A percentile compares a stretch with the other conserved stretches of the same genome.
phyloP scores from a whole-genome alignment of 1,140 invertebrate genomes.

The Araneus ventricosus region DNA sequence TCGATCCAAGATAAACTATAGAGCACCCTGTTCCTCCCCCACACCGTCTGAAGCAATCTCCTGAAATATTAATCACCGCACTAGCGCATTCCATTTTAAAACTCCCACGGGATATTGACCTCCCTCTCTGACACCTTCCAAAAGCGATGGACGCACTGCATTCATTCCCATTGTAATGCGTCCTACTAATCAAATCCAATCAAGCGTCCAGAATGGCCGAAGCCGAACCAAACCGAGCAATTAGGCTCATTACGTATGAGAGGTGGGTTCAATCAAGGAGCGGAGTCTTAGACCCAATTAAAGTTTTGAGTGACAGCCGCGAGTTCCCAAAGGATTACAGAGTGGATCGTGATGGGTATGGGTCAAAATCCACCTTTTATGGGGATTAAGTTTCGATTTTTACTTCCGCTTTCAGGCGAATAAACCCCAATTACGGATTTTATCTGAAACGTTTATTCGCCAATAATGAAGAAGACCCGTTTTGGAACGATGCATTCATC shows the following conservation, averaged over 20 bases:
- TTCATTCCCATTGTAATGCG: not conserved
- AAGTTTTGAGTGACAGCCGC: constrained; percentile 55
- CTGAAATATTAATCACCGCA: not conserved
- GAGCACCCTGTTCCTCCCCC: too few species aligned
- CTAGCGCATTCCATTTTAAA: not conserved
- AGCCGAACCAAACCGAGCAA: not conserved
- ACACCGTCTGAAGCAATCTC: not conserved
- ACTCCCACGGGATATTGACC: not conserved
- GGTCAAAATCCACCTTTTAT: constrained; percentile 44
- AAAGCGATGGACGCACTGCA: not conserved
- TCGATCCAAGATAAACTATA: too few species aligned
- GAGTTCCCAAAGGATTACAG: constrained; percentile 54
- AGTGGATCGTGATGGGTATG: not conserved
- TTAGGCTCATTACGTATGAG: constrained; percentile 58
- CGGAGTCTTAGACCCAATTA: constrained; percentile 53
- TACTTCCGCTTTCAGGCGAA: not conserved
- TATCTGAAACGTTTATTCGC: not conserved
- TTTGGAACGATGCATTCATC: not conserved
- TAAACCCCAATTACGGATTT: constrained; percentile 31
- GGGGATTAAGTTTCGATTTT: constrained; percentile 34
- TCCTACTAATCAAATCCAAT: constrained; percentile 8
- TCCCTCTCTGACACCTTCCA: not conserved
- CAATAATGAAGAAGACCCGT: not conserved
- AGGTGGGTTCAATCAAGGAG: not conserved
- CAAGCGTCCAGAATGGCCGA: not conserved